Percentiles rank a stretch among this genome's conserved stretches.
Conservation (phyloP, 2,113 vertebrate genomes). For the Sylvilagus bachmani region DNA sequence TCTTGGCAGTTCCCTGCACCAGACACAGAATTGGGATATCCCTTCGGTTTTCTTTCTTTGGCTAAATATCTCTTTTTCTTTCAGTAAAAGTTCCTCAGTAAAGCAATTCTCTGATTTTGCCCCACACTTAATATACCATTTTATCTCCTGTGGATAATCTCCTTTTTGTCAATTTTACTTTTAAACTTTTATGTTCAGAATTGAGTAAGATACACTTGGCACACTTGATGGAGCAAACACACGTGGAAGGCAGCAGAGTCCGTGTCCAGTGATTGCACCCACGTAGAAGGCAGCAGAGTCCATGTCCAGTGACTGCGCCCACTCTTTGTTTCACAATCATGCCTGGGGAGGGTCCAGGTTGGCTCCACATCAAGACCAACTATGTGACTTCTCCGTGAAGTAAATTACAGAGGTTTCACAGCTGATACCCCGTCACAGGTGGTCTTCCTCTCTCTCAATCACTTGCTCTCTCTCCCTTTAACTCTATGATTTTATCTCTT, state of each 20-base stretch:
- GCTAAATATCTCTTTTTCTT: neutral
- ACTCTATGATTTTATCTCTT: neutral
- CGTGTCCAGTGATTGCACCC: neutral
- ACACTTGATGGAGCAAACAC: accelerated
- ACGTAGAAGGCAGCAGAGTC: neutral
- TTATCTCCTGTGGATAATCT: neutral
- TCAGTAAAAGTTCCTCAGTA: neutral
- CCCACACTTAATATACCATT: no score
- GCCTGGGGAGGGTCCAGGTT: neutral
- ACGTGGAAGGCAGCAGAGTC: neutral
- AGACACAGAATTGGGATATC: neutral
- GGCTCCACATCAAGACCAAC: neutral
- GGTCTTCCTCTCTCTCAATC: neutral
- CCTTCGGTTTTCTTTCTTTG: neutral
- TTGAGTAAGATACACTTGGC: neutral
- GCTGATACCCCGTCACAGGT: no score
- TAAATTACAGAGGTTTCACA: neutral
- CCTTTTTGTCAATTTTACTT: neutral
- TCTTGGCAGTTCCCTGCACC: neutral
- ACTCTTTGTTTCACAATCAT: neutral
- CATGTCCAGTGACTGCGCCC: neutral
- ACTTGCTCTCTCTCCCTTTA: neutral
- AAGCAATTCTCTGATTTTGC: neutral
- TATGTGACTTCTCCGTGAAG: neutral
- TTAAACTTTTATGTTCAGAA: neutral